A percentile compares a stretch with the other conserved stretches of the same genome.
phyloP scores from a whole-genome alignment of 2,113 vertebrate genomes.

The Phylloscopus whistleri region DNA sequence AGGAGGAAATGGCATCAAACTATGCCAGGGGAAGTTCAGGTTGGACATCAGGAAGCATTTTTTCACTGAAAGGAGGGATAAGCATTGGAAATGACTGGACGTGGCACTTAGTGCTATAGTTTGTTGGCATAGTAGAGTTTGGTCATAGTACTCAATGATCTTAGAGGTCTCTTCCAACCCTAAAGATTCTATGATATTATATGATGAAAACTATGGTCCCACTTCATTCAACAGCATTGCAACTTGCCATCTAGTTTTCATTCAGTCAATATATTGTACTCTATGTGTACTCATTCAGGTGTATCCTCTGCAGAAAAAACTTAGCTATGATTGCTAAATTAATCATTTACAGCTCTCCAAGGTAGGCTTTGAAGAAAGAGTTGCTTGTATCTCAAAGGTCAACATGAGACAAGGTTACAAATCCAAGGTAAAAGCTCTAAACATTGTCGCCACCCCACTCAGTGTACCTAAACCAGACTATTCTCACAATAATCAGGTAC shows the following conservation, averaged over 20 bases:
- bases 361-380: conserved; percentile 14
- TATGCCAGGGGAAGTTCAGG: not conserved
- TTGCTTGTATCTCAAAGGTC: conserved; percentile 42
- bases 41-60: not conserved
- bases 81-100: not conserved
- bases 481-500: not conserved
- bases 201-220: not conserved
- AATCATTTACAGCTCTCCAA: conserved; percentile 53
- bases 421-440: not conserved
- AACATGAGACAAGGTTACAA: not conserved
- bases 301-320: not conserved
- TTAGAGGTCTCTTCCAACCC: not conserved
- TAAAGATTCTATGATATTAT: not conserved
- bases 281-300: not conserved
- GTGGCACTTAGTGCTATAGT: not conserved
- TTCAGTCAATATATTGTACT: not conserved
- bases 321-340: conserved; percentile 10
- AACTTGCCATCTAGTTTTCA: not conserved
- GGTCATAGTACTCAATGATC: not conserved
- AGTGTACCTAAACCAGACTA: not conserved
- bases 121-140: not conserved
- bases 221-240: not conserved
- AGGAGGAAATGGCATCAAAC: not conserved
- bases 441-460: not conserved
- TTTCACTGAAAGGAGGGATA: not conserved